These are phyloP conservation scores for Acronicta alni DNA, from an alignment of 2,888 invertebrate genomes.

Conservation along the genomic window DNA sequence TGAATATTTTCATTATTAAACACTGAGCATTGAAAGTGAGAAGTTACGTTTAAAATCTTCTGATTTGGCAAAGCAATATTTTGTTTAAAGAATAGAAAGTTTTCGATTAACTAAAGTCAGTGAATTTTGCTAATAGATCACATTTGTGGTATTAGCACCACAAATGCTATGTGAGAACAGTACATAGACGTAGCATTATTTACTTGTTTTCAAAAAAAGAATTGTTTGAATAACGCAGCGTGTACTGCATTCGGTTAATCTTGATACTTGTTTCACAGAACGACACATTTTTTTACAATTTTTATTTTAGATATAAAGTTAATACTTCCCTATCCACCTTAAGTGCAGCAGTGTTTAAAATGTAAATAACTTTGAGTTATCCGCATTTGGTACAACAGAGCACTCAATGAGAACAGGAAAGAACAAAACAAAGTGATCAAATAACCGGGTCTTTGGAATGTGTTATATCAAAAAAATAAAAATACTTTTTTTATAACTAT, in stretches of 20 bases:
- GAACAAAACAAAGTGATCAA: slow-evolving; percentile 57
- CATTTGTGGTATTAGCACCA: no score
- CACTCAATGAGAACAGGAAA: slow-evolving; percentile 85
- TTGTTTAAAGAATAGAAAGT: no score
- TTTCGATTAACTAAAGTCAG: no score
- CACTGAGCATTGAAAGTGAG: no score
- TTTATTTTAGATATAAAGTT: slow-evolving; percentile 45
- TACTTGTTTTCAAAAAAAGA: not conserved
- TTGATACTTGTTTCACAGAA: slow-evolving; percentile 44
- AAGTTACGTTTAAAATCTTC: no score
- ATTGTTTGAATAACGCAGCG: slow-evolving; percentile 5
- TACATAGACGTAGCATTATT: not conserved
- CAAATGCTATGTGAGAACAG: no score
- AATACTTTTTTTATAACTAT: slow-evolving; percentile 55
- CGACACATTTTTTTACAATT: slow-evolving; percentile 35
- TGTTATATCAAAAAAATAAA: slow-evolving; percentile 66
- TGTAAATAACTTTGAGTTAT: slow-evolving; percentile 82
- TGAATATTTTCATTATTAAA: no score
- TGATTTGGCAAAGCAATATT: no score
- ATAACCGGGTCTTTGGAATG: slow-evolving; percentile 77
- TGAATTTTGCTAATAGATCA: no score
- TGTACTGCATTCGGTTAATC: slow-evolving; percentile 31
- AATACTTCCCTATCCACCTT: slow-evolving; percentile 80
- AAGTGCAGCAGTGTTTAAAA: slow-evolving; percentile 86
- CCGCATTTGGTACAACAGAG: slow-evolving; percentile 87